Base-by-base conservation (phyloP, 2,113 vertebrate genomes). In the Melanotaenia duboulayi region DNA sequence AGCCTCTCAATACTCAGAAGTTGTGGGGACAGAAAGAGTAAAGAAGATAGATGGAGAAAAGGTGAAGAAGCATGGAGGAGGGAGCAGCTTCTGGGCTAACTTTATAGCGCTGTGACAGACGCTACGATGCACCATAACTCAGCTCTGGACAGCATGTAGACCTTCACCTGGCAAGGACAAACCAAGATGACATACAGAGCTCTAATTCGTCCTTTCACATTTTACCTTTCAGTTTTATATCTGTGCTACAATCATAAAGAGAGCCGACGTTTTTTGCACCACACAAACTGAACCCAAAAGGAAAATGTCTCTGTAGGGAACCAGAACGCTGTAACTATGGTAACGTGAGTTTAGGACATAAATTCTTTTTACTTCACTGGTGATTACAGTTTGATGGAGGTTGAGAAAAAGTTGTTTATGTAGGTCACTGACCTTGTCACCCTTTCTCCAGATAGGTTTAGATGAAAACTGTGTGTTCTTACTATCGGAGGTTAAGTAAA, bases 51-150 rank as follows among this genome's bases (percentile, higher is more conserved):
- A 37, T 49, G 22, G 16, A 22, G 17, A 25, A 66, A 63, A 22
- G 11, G 62, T 54, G 9, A 68, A 54, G 62, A 59, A 7, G 55
- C 19, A 57, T 37, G 28, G 24, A 71, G 51, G 69, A 49, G 35
- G 10, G 22, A 44, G 25, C 40, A 28, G 64, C 23, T 48, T 32
- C 17, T 28, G 46, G 28, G 44, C 25, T 24, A 55, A 64, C 48
- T 61, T 65, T 76, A 57, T 10, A 62, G 75, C 25, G 2, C 63
- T 11, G 65, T 67, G 74, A 78, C 62, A 50, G 67, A 81, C 52
- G 60, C 57, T 67, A 69, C 32, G 40, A 69, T 57, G 68, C 37
- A 35, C 56, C 6, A 11, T 86, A 76, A 74, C 22, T 82, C 59
- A 74, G 22, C 56, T 48, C 32, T 32, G 44, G 64, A 74, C 22